Evolutionary conservation across 37 sponge, comb jelly and placozoan genomes (phyloP), one percentile per base, ranked within the genome.

Genomic region (Chondrilla cf. caribensis): DNA sequence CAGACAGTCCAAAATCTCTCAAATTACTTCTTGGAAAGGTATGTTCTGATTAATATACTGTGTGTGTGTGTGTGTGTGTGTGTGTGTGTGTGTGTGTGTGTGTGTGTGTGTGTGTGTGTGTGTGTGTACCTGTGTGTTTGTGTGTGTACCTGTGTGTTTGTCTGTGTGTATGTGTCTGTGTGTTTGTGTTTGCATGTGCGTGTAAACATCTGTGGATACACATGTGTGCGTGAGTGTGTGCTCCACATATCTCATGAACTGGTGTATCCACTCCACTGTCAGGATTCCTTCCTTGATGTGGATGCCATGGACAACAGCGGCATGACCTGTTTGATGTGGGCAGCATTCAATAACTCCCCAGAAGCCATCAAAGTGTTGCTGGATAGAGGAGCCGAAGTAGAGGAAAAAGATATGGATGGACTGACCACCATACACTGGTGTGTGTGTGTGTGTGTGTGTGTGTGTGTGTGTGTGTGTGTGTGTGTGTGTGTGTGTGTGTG

Each of bases 311-410:
- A 95, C 72, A 81, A 92, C 39, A 79, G 86, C 72, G 88, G 87
- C 41, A 92, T 95, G 93, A 95, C 96, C 0, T 65, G 87, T 0
- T 82, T 95, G 62, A 95, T 95, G 96, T 92, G 92, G 93, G 96
- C 96, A 0, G 83, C 86, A 15, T 93, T 85, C 85, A 64, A 90
- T 58, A 64, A 92, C 84, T 80, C 86, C 40, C 60, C 76, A 8
- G 21, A 31, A 41, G 75, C 86, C 35, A 44, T 72, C n/a, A 28
- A 77, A 3, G 81, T 66, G 60, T 83, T 95, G 40, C 77, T 90
- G 66, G 79, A 79, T 28, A 41, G 66, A 26, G 90, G 90, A 19
- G 93, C 93, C 0, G 96, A 95, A 29, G 33, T 60, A 4, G 96
- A 95, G 44, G 96, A 95, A 86, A 95, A 95, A 51, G 96, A 95